phyloP scores from a whole-genome alignment of 2,888 invertebrate genomes.

The Xestia sexstrigata region DNA sequence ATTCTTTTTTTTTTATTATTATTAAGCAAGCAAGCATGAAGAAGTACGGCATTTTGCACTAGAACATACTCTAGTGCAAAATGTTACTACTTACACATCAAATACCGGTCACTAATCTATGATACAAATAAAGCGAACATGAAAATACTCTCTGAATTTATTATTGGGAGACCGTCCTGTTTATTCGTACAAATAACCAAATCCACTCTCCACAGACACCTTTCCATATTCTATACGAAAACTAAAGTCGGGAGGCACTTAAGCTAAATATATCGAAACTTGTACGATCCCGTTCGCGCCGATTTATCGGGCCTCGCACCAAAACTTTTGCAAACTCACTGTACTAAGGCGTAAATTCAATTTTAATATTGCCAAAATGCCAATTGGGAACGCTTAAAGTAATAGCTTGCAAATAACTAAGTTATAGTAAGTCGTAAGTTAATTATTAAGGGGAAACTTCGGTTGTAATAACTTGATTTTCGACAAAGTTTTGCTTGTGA shows the following conservation, averaged over 20 bases:
- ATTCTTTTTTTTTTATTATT: too few species aligned
- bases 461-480: slow-evolving; percentile 33
- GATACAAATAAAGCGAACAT: not conserved
- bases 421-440: slow-evolving; percentile 58
- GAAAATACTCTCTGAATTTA: not conserved
- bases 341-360: slow-evolving; percentile 70
- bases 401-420: slow-evolving; percentile 66
- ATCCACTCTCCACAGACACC: slow-evolving; percentile 13
- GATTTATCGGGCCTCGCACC: slow-evolving; percentile 73
- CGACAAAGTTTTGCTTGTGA: slow-evolving; percentile 25
- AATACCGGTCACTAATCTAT: too few species aligned
- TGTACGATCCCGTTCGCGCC: slow-evolving; percentile 71
- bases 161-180: too few species aligned
- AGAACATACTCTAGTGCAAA: too few species aligned
- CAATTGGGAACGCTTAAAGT: slow-evolving; percentile 63
- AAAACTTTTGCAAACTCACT: slow-evolving; percentile 64
- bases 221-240: slow-evolving; percentile 56
- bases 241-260: slow-evolving; percentile 59
- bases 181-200: not conserved
- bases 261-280: slow-evolving; percentile 78
- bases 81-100: too few species aligned
- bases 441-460: slow-evolving; percentile 50
- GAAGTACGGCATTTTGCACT: too few species aligned
- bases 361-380: slow-evolving; percentile 71
- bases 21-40: too few species aligned